A percentile compares a stretch with the other conserved stretches of the same genome.
These are phyloP conservation scores for Dipodomys spectabilis DNA, from an alignment of 2,113 vertebrate species.

Conservation along the genomic window DNA sequence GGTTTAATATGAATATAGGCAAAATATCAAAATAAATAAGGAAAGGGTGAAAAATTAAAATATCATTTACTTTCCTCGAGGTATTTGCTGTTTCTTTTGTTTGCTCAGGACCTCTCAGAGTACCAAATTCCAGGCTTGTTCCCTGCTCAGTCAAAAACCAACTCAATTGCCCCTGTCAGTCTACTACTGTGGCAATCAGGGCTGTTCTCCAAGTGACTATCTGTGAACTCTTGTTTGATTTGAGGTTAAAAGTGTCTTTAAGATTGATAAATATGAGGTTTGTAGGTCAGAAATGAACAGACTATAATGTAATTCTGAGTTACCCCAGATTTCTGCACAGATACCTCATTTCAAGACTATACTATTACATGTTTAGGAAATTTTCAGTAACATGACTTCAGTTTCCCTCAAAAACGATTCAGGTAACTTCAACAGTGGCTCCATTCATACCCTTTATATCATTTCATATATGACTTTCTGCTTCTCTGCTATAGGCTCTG, in stretches of 20 bases:
- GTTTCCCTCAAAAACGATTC: background rate
- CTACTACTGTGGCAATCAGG: background rate
- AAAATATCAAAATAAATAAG: background rate
- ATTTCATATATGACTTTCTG: background rate
- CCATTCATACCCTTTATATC: background rate
- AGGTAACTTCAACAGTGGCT: background rate
- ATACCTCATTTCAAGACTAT: conserved; percentile 15
- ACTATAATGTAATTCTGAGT: background rate
- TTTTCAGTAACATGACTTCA: background rate
- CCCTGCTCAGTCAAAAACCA: background rate
- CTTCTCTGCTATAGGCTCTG: background rate
- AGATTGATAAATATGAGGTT: conserved; percentile 6
- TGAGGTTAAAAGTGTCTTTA: background rate
- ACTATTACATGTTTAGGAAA: background rate
- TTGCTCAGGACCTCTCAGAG: background rate
- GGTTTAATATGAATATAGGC: background rate
- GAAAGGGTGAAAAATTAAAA: background rate
- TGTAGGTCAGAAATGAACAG: background rate
- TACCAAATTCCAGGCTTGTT: background rate
- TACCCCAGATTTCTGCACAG: background rate
- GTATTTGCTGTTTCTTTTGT: background rate
- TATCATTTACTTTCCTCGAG: background rate
- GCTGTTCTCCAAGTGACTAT: background rate
- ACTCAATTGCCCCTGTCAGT: background rate
- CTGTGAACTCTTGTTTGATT: conserved; percentile 1